These are phyloP conservation scores for Leuciscus idus DNA, from an alignment of 2,113 vertebrate genomes.

Conservation along the genomic window DNA sequence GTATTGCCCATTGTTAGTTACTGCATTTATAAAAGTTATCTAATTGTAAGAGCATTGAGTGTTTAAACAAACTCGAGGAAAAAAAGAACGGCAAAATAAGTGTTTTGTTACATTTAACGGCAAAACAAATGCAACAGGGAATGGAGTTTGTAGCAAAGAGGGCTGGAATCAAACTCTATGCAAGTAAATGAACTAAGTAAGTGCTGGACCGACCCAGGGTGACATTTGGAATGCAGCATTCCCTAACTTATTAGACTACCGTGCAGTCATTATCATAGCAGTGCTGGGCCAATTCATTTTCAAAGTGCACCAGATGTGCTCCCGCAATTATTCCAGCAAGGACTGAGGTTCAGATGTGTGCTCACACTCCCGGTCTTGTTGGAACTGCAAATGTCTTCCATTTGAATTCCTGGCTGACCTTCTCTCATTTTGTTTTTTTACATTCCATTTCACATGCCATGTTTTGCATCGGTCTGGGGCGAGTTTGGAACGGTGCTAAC, in stretches of 20 bases:
- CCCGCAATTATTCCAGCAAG: slow-evolving; percentile 63
- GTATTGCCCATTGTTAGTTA: too few relatives aligned
- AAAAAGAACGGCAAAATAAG: not conserved
- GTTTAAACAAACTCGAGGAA: not conserved
- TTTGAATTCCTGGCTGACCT: slow-evolving; percentile 68
- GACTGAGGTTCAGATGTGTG: slow-evolving; percentile 60
- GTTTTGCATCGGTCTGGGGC: slow-evolving; percentile 50
- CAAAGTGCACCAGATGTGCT: slow-evolving; percentile 73
- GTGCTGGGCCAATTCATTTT: slow-evolving; percentile 64
- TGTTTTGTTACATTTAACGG: not conserved
- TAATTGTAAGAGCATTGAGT: too few relatives aligned
- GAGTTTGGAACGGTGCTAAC: slow-evolving; percentile 42
- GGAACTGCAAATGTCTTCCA: slow-evolving; percentile 66
- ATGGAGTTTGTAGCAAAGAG: slow-evolving; percentile 3
- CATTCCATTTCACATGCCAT: slow-evolving; percentile 59
- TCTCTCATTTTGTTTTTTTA: slow-evolving; percentile 58
- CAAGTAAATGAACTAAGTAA: slow-evolving; percentile 57
- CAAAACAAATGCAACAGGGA: slow-evolving; percentile 12
- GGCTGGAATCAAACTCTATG: slow-evolving; percentile 50
- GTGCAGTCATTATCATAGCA: slow-evolving; percentile 63
- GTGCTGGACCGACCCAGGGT: slow-evolving; percentile 56
- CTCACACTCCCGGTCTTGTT: slow-evolving; percentile 63
- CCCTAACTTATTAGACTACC: slow-evolving; percentile 64
- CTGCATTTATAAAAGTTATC: too few relatives aligned
- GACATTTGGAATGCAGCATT: slow-evolving; percentile 65